These are phyloP conservation scores for Hydractinia echinata DNA, from an alignment of 30 jellyfish, hydroid and myxozoan species.

Conservation along the genomic window DNA sequence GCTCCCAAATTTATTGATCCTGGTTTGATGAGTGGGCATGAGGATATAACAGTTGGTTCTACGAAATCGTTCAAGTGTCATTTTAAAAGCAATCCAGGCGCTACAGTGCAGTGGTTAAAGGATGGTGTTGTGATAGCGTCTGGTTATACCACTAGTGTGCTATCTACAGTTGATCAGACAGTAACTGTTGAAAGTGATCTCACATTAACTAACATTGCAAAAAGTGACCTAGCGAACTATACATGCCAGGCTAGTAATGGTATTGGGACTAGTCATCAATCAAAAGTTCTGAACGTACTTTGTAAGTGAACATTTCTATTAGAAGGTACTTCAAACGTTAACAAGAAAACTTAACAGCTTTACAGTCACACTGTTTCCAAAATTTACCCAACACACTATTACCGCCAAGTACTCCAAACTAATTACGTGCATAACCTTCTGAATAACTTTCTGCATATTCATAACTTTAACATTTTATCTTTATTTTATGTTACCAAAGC, in stretches of 20 bases:
- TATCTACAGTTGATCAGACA: neutral
- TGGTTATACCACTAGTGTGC: neutral
- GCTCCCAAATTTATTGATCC: constrained; percentile 7
- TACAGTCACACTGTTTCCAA: too few relatives aligned
- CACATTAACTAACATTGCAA: neutral
- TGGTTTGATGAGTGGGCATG: constrained; percentile 11
- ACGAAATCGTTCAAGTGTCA: neutral
- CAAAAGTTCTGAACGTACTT: constrained; percentile 8
- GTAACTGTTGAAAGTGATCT: neutral
- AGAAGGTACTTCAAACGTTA: too few relatives aligned
- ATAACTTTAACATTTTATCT: too few relatives aligned
- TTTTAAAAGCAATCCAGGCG: constrained; percentile 13
- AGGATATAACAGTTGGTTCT: neutral
- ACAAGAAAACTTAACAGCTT: neutral
- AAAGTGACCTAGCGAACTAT: constrained; percentile 7
- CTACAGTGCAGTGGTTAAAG: neutral
- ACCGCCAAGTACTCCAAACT: too few relatives aligned
- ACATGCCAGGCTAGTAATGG: constrained; percentile 12
- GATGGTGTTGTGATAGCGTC: constrained; percentile 15
- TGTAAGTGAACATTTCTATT: neutral
- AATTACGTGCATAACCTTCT: too few relatives aligned
- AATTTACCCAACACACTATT: too few relatives aligned
- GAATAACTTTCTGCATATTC: too few relatives aligned
- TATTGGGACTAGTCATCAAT: neutral
- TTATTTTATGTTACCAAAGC: too few relatives aligned